Percentiles rank a stretch among this genome's conserved stretches.
phyloP scores from a whole-genome alignment of 37 sponge, comb jelly and placozoan species.

The Axinella damicornis region DNA sequence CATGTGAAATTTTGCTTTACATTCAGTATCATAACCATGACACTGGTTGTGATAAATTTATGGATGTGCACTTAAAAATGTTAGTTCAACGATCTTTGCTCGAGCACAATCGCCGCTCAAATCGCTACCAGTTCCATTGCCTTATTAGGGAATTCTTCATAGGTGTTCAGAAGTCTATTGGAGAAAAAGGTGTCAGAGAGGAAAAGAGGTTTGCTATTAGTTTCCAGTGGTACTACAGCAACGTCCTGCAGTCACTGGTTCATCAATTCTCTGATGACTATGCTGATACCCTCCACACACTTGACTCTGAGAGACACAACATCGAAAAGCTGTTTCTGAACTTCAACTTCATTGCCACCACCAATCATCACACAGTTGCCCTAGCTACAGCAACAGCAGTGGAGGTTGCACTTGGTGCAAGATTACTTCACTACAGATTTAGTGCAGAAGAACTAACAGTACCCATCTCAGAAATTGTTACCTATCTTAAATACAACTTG shows the following conservation, averaged over 20 bases:
- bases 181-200: neutral
- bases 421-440: too few species aligned
- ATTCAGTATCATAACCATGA: neutral
- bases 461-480: too few species aligned
- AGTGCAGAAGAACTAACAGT: too few species aligned
- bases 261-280: neutral
- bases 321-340: conserved; percentile 13
- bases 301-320: conserved; percentile 50
- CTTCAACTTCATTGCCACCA: neutral
- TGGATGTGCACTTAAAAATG: neutral
- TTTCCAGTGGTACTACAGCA: conserved; percentile 6
- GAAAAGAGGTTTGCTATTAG: neutral
- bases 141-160: conserved; percentile 33
- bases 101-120: neutral
- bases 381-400: too few species aligned
- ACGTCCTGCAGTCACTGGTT: neutral
- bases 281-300: neutral
- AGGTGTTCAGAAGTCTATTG: neutral
- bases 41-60: neutral
- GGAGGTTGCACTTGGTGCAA: too few species aligned
- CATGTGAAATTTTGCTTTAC: neutral
- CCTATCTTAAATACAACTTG: too few species aligned
- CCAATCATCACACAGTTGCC: neutral
- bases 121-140: conserved; percentile 40
- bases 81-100: conserved; percentile 33